Conservation (phyloP, 2,113 vertebrate genomes). For the Mirounga angustirostris region DNA sequence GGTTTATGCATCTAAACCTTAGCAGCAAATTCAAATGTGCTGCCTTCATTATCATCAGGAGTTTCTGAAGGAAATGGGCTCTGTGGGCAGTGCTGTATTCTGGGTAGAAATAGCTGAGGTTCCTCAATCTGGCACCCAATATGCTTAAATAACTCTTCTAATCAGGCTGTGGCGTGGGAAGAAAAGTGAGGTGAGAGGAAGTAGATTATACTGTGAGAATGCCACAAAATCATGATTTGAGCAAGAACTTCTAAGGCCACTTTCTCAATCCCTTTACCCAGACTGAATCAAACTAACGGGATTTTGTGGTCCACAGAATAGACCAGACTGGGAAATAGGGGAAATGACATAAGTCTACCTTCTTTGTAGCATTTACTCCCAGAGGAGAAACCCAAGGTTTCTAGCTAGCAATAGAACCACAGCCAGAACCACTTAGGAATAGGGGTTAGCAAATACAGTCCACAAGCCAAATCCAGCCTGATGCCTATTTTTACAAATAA, state of each 20-base stretch:
- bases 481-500: conserved; percentile 42
- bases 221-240: background rate
- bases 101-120: background rate
- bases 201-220: background rate
- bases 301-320: background rate
- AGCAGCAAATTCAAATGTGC: background rate
- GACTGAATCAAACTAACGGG: conserved; percentile 1
- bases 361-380: conserved; percentile 49
- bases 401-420: background rate
- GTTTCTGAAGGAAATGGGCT: conserved; percentile 4
- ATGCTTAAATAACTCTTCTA: conserved; percentile 49
- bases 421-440: conserved; percentile 23
- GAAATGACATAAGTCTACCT: conserved; percentile 19
- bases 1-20: background rate
- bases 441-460: background rate
- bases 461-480: background rate
- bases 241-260: conserved; percentile 18
- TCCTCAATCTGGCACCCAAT: background rate
- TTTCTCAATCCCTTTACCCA: conserved; percentile 22
- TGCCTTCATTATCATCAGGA: background rate
- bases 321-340: background rate
- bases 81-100: background rate
- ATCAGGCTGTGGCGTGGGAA: background rate
- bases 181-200: conserved; percentile 3
- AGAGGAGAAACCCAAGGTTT: conserved; percentile 2